Percentiles rank a stretch among this genome's conserved stretches.
phyloP scores from a whole-genome alignment of 2,113 vertebrate genomes.

The Anoplopoma fimbria region DNA sequence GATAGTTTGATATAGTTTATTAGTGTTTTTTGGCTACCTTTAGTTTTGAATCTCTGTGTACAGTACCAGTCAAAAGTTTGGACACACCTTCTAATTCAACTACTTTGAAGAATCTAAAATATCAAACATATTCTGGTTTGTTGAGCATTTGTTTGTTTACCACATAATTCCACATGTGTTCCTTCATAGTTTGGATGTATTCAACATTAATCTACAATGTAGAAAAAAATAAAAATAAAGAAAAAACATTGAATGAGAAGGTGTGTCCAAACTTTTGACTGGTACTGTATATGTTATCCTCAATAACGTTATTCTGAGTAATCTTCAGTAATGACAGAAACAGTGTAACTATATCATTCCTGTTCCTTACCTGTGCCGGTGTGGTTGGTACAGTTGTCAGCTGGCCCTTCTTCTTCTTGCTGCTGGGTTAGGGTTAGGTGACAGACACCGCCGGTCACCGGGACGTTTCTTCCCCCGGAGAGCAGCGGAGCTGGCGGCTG shows the following conservation, averaged over 20 bases:
- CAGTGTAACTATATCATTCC: neutral
- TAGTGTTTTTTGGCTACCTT: neutral
- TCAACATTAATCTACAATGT: no score
- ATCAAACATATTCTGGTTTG: no score
- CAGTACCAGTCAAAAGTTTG: no score
- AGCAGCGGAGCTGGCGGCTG: conserved; percentile 43
- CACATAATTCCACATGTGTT: no score
- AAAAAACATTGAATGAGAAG: no score
- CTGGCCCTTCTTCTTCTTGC: conserved; percentile 88
- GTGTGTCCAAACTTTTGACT: no score
- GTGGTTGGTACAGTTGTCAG: conserved; percentile 1
- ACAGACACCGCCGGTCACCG: conserved; percentile 80
- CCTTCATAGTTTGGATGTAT: no score
- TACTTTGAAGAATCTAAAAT: no score
- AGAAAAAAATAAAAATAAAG: no score
- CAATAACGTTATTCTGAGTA: neutral
- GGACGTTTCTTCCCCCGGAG: conserved; percentile 90
- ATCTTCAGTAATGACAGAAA: neutral
- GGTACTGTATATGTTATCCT: neutral
- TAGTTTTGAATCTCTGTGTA: neutral
- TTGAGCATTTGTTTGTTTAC: no score
- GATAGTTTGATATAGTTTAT: neutral
- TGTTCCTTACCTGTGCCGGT: conserved; percentile 57
- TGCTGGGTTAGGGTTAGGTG: no score
- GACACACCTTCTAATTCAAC: no score